Evolutionary conservation across 2,888 invertebrate genomes (phyloP), one percentile per base, ranked within the genome.

Genomic region (Acronicta aceris): DNA sequence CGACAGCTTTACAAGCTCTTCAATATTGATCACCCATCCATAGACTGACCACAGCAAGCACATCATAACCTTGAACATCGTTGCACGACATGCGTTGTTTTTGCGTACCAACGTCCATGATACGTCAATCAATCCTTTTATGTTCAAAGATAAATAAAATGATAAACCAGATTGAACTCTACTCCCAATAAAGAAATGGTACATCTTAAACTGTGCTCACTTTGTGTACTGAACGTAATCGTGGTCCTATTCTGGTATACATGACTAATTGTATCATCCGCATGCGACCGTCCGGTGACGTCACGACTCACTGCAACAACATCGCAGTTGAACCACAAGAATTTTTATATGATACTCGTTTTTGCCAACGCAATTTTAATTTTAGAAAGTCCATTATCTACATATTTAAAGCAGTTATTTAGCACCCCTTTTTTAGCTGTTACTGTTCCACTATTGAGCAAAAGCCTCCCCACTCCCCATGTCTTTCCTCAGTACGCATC

Each of bases 221-320:
- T 40, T 43, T 48, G 38, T 53, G 59, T 17, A 51, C 55, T 25
- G 47, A 51, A 21, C 52, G 21, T 53, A 53, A 65, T 59, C 40
- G 21, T 15, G 17, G 36, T 67, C 45, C 59, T 74, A 74, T 76
- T 76, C 59, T 74, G 52, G 76, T 62, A 25, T 17, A 60, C 6
- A 65, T 74, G 74, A 74, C 76, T 74, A 74, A 74, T 67, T 53
- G 36, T 46, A 60, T 50, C 67, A 59, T 48, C 55, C 47, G 56
- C 67, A 54, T 48, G 36, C 25, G 50, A 36, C 9, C 27, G 36
- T 36, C 17, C 25, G 13, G 27, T 49, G 41, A 73, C 58, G 74
- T 56, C 54, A 72, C 45, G 63, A 61, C 17, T 51, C 55, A 59
- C 41, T 36, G 50, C 21, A 38, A 21, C 47, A 66, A 61, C 61